Base-by-base conservation (phyloP, 2,797 vertebrate species). In the Crenuchus spilurus region DNA sequence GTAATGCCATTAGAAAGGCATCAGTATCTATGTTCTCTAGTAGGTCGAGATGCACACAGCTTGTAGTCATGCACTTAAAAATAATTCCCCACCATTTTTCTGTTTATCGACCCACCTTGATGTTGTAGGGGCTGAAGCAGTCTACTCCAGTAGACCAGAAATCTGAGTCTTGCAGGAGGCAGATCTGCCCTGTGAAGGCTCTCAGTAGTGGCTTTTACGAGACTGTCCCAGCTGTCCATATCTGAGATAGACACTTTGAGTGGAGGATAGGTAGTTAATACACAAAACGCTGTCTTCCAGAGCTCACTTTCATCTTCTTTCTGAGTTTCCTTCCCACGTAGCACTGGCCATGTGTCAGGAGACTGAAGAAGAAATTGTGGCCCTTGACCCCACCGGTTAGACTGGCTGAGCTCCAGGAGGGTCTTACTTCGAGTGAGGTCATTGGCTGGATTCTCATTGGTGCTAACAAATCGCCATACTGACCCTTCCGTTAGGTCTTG, bases 81-180 rank as follows among this genome's bases (percentile, higher is more conserved):
- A 80, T 11, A 0, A 80, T 74, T 0, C 75, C 72, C 61, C 60
- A 80, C 1, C 46, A n/a, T 4, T 82, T 80, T 28, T 70, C 35
- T 2, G 22, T 24, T 2, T 2, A 1, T 3, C 6, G 0, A 11
- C 55, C 48, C 6, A 44, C 6, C n/a, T 57, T 65, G 4, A 80
- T 30, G 0, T 0, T 49, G 2, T 58, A 77, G 4, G 57, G 51
- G 46, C 18, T 6, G 46, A 49, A 49, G 2, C 46, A 49, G 20
- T 49, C 46, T 6, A 49, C 46, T 22, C 46, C 46, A 49, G 46
- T 49, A 5, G 46, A 24, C 2, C 2, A 77, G 35, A 11, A 14
- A 2, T 49, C 61, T 37, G 13, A 37, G 76, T 55, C 14, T 33
- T 28, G 4, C n/a, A 30, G 16, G 20, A 6, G 31, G 39, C 1